Base-by-base conservation (phyloP, 1,140 invertebrate species). In the Stenopsyche tienmushanensis region DNA sequence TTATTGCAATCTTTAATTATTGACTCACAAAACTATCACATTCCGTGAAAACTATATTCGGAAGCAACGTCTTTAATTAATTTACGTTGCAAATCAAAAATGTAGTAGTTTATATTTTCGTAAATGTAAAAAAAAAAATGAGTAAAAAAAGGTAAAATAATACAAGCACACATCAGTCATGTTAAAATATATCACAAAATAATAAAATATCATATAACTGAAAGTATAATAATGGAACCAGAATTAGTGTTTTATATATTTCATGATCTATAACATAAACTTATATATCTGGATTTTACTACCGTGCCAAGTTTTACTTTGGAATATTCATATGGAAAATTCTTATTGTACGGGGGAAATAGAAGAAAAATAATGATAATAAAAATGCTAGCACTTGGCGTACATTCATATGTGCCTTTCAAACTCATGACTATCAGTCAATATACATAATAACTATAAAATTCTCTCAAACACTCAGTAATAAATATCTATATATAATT, bases 151-250 rank as follows among this genome's bases (percentile, higher is more conserved):
- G 18, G 45, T n/a, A n/a, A n/a, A 34, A 53, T 26, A 53, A 53
- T 25, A 53, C 50, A 53, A 53, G 21, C 50, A 53, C 24, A 9
- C 50, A 29, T 53, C 50, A 53, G 50, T 53, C 50, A 53, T 53
- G 20, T 53, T 53, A 53, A 29, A 53, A 24, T 53, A 53, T 29
- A 53, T 53, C 50, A 29, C 25, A 29, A 25, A 53, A 23, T n/a
- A 23, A 20, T 21, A 50, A 17, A 20, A 50, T 25, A 53, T 53
- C 24, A 53, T 45, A 17, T 45, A 15, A 45, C 44, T 45, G 26
- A 53, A 53, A 24, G 17, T 15, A 24, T 9, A 53, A 53, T 23
- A 53, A 13, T 13, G 45, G 45, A 24, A 25, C 50, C 13, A 34
- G 29, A 34, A 13, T 34, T 34, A 5, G 29, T 34, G 29, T 13